Percentiles rank a stretch among this genome's conserved stretches.
Evolutionary conservation across 2,113 vertebrate species (phyloP).

Genomic region (Anoplopoma fimbria): DNA sequence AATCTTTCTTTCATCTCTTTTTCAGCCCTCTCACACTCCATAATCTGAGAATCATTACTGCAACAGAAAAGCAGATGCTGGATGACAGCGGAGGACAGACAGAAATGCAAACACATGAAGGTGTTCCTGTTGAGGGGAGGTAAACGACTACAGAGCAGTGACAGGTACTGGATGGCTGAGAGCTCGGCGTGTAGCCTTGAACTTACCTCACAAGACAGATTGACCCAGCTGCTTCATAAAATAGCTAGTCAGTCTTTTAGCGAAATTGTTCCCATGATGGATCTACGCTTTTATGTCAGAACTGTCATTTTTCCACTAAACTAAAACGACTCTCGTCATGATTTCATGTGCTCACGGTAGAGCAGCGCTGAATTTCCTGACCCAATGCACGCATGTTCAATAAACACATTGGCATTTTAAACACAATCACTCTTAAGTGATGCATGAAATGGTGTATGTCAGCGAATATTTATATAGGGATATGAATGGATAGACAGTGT

Average conservation of each 20-base stretch:
- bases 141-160: constrained; percentile 14
- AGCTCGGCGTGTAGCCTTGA: constrained; percentile 46
- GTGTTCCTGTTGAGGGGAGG: constrained; percentile 4
- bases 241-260: constrained; percentile 76
- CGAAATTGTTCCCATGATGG: constrained; percentile 79
- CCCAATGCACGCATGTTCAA: constrained; percentile 44
- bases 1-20: constrained; percentile 13
- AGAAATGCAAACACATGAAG: constrained; percentile 13
- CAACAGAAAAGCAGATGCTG: constrained; percentile 32
- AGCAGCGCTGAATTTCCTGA: neutral
- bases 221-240: constrained; percentile 67
- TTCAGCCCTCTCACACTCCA: constrained; percentile 6
- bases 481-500: constrained; percentile 30
- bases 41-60: constrained; percentile 16
- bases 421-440: constrained; percentile 65
- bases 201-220: constrained; percentile 82
- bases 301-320: constrained; percentile 73
- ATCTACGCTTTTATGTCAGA: constrained; percentile 74
- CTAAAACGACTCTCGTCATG: constrained; percentile 46
- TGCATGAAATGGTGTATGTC: constrained; percentile 47
- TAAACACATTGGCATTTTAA: constrained; percentile 63
- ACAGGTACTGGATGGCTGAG: constrained; percentile 38
- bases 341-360: constrained; percentile 45
- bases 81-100: constrained; percentile 1
- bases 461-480: constrained; percentile 66